A percentile compares a stretch with the other conserved stretches of the same genome.
Evolutionary conservation across 2,888 invertebrate species (phyloP).

Genomic region (Synanthedon formicaeformis): DNA sequence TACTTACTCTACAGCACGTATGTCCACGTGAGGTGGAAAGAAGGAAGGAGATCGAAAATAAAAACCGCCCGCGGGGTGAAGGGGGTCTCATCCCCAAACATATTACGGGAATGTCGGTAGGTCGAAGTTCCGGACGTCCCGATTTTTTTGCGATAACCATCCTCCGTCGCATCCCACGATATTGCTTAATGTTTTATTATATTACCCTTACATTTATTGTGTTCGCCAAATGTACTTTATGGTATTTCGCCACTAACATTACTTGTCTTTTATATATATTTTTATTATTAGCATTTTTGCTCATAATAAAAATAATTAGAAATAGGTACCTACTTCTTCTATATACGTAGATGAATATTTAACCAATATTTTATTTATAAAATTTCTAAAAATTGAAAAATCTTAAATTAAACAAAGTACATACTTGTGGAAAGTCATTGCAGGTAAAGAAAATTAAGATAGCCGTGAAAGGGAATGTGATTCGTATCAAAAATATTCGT

Average conservation of each 20-base stretch:
- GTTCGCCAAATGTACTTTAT: constrained; percentile 6
- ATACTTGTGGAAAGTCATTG: too few species aligned
- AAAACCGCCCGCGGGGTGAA: constrained; percentile 47
- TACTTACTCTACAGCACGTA: constrained; percentile 50
- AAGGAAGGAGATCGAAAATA: constrained; percentile 59
- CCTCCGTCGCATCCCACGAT: constrained; percentile 16
- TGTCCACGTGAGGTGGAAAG: constrained; percentile 42
- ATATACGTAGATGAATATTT: too few species aligned
- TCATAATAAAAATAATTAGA: too few species aligned
- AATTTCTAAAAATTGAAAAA: too few species aligned
- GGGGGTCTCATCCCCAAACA: constrained; percentile 52
- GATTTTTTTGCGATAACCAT: constrained; percentile 50
- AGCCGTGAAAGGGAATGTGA: constrained; percentile 48
- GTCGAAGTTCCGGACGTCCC: constrained; percentile 36
- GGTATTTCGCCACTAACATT: constrained; percentile 6
- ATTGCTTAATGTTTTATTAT: constrained; percentile 10
- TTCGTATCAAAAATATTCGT: constrained; percentile 48
- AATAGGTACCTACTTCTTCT: too few species aligned
- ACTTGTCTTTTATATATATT: background rate
- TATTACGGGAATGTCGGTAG: constrained; percentile 53
- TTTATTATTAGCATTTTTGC: too few species aligned
- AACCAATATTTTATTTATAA: too few species aligned
- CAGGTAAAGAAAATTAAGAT: constrained; percentile 50
- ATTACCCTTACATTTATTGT: constrained; percentile 2
- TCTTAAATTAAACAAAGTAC: too few species aligned